Evolutionary conservation across 2,113 vertebrate genomes (phyloP).

Genomic region (Arothron firmamentum): DNA sequence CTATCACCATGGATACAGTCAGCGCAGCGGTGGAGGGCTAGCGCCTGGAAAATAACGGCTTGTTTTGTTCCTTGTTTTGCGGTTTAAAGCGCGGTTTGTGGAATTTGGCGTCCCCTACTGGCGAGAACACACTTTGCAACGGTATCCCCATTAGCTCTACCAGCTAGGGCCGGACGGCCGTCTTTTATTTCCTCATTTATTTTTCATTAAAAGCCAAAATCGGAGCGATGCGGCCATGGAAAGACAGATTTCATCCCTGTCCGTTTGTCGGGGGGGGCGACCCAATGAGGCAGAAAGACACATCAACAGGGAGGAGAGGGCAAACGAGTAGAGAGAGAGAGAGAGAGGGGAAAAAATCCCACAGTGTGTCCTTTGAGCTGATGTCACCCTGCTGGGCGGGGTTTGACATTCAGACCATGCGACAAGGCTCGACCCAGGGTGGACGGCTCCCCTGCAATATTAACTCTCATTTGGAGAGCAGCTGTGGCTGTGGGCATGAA

Average conservation of each 20-base stretch:
- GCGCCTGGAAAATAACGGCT: too few relatives aligned
- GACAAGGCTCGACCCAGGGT: slow-evolving; percentile 87
- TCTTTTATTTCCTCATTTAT: slow-evolving; percentile 45
- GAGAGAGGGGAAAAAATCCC: slow-evolving; percentile 28
- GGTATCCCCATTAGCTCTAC: slow-evolving; percentile 9
- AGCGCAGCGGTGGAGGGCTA: slow-evolving; percentile 9
- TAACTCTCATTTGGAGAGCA: slow-evolving; percentile 97
- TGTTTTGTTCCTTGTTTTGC: too few relatives aligned
- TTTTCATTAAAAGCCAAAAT: slow-evolving; percentile 40
- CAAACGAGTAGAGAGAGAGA: slow-evolving; percentile 23
- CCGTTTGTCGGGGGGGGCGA: slow-evolving; percentile 33
- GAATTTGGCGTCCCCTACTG: too few relatives aligned
- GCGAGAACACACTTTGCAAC: too few relatives aligned
- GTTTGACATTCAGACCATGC: slow-evolving; percentile 88
- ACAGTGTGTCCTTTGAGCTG: slow-evolving; percentile 68
- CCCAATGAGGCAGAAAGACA: slow-evolving; percentile 54
- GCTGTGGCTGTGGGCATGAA: slow-evolving; percentile 98
- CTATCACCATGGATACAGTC: slow-evolving; percentile 48
- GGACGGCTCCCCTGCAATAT: slow-evolving; percentile 90
- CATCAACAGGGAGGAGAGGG: slow-evolving; percentile 42
- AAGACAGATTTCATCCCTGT: slow-evolving; percentile 57
- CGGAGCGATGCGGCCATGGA: slow-evolving; percentile 20
- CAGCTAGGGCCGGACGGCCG: slow-evolving; percentile 1
- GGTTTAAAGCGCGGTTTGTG: too few relatives aligned
- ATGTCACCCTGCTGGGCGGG: slow-evolving; percentile 75